Evolutionary conservation across 2,797 vertebrate genomes (phyloP).

Genomic region (Apodemus agrarius): DNA sequence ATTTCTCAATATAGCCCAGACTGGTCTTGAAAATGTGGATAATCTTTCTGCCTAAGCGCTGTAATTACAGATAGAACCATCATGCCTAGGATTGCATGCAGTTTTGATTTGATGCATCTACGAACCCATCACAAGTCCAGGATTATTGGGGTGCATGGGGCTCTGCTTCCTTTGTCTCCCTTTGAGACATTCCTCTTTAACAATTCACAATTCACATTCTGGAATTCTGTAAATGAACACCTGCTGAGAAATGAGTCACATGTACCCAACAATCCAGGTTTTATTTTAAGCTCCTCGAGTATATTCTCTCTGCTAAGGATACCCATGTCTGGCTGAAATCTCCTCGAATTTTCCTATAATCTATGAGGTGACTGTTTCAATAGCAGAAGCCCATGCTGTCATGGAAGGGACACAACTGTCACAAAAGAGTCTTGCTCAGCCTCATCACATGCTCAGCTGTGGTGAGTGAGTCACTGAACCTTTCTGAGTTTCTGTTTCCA

Average conservation of each 20-base stretch:
- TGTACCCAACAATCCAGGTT: constrained; percentile 44
- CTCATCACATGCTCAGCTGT: not conserved
- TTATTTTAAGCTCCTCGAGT: constrained; percentile 67
- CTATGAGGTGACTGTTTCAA: constrained; percentile 51
- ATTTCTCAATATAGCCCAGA: not conserved
- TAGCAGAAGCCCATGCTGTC: not conserved
- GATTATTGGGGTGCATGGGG: no score
- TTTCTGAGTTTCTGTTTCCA: constrained; percentile 1
- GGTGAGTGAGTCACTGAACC: not conserved
- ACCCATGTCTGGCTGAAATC: constrained; percentile 41
- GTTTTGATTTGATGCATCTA: not conserved
- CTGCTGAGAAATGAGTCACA: constrained; percentile 57
- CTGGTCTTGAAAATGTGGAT: not conserved
- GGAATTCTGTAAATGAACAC: constrained; percentile 57
- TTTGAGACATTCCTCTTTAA: not conserved
- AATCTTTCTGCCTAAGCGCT: not conserved
- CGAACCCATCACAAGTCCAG: not conserved
- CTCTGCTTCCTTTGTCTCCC: constrained; percentile 7
- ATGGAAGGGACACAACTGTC: not conserved
- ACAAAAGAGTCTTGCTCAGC: not conserved
- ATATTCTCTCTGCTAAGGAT: not conserved
- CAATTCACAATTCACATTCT: not conserved
- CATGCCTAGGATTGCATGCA: not conserved
- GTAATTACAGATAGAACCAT: not conserved
- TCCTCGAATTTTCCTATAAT: constrained; percentile 26